Conservation (phyloP, 2,113 vertebrate species). For the Psittacula cyanocephala region DNA sequence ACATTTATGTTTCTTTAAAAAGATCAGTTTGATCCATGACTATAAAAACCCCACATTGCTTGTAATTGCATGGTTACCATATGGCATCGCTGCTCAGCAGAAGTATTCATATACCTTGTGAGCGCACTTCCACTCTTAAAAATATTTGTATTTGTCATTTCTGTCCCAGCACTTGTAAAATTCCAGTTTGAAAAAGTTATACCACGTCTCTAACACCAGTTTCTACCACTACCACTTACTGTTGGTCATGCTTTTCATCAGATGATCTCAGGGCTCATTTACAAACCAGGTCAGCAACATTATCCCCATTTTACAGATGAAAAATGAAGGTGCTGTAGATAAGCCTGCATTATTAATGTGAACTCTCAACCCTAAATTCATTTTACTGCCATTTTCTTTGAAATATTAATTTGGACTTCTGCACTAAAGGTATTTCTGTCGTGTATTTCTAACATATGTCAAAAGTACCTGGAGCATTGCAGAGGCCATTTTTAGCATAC, state of each 20-base stretch:
- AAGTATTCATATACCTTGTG: neutral
- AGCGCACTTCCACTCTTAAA: neutral
- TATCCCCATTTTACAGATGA: conserved; percentile 51
- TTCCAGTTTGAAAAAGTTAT: neutral
- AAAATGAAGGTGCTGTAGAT: conserved; percentile 51
- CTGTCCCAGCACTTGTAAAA: neutral
- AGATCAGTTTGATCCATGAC: neutral
- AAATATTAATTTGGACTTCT: conserved; percentile 60
- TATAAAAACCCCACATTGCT: neutral
- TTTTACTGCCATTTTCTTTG: conserved; percentile 57
- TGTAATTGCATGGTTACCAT: neutral
- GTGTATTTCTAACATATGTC: conserved; percentile 29
- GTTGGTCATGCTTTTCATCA: neutral
- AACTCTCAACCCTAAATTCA: conserved; percentile 54
- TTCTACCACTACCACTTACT: neutral
- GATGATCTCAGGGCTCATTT: conserved; percentile 38
- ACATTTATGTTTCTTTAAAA: neutral
- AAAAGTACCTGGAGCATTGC: neutral
- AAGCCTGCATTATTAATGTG: conserved; percentile 59
- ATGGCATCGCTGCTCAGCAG: neutral
- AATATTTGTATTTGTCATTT: neutral
- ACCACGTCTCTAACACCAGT: neutral
- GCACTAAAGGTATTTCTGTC: conserved; percentile 32
- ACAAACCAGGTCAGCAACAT: conserved; percentile 42
- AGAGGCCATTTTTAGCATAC: neutral